Base-by-base conservation (phyloP, 2,797 vertebrate genomes). In the Anguilla marmorata region DNA sequence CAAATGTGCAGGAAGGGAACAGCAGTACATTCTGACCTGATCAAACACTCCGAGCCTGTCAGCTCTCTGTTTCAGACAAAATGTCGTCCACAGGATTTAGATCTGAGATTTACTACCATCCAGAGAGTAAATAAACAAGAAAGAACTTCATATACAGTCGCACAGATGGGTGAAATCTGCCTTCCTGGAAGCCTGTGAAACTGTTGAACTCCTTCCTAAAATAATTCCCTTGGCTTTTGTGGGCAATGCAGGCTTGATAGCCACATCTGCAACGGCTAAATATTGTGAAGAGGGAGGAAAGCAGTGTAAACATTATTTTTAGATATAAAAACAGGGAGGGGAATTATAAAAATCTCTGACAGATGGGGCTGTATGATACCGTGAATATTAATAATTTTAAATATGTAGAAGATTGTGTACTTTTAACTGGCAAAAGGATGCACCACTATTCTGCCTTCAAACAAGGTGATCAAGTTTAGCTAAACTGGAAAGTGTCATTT, bases 401-500 rank as follows among this genome's bases (percentile, higher is more conserved):
- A 50, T 48, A 50, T n/a, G 24, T 50, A 24, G 8, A 50, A 3
- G 41, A 5, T 24, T 74, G 69, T 30, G 30, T 74, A 6, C n/a
- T 27, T 21, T 72, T 27, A 27, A 27, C 24, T 45, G 74, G 12
- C 41, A 48, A 82, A 82, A 82, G 4, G 2, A 48, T 33, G 24
- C 41, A 48, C 12, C 5, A 7, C 21, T 7, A 45, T 45, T 21
- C 33, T 80, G 16, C 21, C 19, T 45, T 80, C 37, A 80, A 80
- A 48, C 19, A 37, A 16, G 41, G 3, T 48, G 41, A 80, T 45
- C 8, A 74, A 27, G 66, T 72, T 27, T 7, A 72, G 8, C 6
- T 72, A 7, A 72, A 27, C n/a, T 72, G 66, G n/a, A 72, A 72
- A 72, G 24, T 72, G 66, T 72, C 66, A 72, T 30, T 72, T 72